Evolutionary conservation across 2,797 vertebrate species (phyloP).

Genomic region (Sciurus carolinensis): DNA sequence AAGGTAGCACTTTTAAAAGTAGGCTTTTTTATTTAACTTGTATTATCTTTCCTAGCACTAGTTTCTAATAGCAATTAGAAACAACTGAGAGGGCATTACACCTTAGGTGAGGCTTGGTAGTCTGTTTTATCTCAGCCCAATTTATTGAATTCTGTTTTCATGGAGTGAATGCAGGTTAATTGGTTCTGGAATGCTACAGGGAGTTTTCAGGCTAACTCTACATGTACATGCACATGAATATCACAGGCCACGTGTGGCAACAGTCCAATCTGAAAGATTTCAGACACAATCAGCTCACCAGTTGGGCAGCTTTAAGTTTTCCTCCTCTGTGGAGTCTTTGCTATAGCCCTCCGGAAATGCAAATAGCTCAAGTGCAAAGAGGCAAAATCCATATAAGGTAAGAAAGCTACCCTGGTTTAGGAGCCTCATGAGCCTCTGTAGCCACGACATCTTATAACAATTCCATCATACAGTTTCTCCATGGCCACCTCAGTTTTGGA

Average conservation of each 20-base stretch:
- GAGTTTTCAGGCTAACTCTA: background rate
- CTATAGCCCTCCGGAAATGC: background rate
- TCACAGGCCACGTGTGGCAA: background rate
- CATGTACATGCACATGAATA: background rate
- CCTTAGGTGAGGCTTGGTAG: background rate
- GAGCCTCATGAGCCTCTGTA: background rate
- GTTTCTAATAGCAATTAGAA: background rate
- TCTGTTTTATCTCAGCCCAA: background rate
- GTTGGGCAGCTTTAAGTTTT: background rate
- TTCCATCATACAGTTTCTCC: background rate
- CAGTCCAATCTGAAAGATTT: background rate
- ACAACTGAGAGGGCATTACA: background rate
- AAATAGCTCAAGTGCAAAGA: background rate
- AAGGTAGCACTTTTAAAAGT: background rate
- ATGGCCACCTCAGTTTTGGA: background rate
- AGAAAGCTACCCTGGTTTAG: background rate
- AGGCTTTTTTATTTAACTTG: background rate
- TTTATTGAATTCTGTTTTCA: background rate
- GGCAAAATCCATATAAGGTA: background rate
- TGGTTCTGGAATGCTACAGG: background rate
- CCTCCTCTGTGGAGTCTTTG: background rate
- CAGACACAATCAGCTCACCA: background rate
- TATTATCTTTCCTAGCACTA: background rate
- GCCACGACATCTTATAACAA: background rate
- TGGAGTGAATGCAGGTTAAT: background rate